Conservation (phyloP, 2,113 vertebrate genomes). For the Corvus cornix region DNA sequence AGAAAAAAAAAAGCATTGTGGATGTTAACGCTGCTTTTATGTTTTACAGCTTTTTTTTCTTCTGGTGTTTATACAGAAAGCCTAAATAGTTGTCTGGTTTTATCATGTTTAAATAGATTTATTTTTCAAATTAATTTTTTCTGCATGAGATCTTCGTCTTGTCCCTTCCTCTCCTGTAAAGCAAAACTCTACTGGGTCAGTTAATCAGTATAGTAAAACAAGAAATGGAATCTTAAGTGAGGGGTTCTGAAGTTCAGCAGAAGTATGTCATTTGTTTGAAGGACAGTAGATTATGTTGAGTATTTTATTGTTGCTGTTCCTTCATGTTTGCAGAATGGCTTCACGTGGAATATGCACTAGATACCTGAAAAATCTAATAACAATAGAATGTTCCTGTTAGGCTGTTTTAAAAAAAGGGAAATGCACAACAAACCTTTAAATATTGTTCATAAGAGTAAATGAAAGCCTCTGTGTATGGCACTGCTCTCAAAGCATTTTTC, state of each 20-base stretch:
- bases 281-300: too few species aligned
- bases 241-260: not conserved
- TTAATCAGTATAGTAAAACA: not conserved
- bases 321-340: not conserved
- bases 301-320: not conserved
- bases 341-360: not conserved
- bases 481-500: not conserved
- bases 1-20: fast-evolving
- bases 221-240: not conserved
- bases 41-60: not conserved
- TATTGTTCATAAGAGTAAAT: not conserved
- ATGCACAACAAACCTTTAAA: not conserved
- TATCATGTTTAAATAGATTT: not conserved
- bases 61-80: not conserved
- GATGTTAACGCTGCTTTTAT: not conserved
- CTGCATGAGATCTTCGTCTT: not conserved
- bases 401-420: not conserved
- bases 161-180: not conserved
- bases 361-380: not conserved
- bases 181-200: not conserved
- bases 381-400: not conserved
- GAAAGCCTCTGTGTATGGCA: not conserved
- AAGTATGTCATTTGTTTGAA: not conserved
- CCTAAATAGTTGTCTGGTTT: not conserved
- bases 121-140: not conserved